A percentile compares a stretch with the other conserved stretches of the same genome.
Evolutionary conservation across 2,888 invertebrate species (phyloP).

Genomic region (Caenorhabditis sp.): DNA sequence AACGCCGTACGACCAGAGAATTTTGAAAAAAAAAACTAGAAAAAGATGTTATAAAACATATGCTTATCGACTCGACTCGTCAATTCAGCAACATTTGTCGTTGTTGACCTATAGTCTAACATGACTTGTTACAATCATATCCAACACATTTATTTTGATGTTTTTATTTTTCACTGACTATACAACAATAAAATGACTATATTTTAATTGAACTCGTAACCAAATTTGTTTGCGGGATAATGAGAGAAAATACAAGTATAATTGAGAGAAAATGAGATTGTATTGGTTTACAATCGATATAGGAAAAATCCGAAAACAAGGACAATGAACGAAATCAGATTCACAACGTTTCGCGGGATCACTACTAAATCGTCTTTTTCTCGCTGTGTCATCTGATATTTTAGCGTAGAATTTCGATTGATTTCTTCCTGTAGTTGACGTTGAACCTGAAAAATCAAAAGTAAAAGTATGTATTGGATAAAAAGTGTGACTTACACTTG

Average conservation of each 20-base stretch:
- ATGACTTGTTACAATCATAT: not conserved
- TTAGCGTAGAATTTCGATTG: slow-evolving; percentile 36
- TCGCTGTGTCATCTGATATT: slow-evolving; percentile 34
- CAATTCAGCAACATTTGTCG: slow-evolving; percentile 29
- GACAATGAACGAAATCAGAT: slow-evolving; percentile 35
- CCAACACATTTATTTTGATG: too few species aligned
- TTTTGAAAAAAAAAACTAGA: not conserved
- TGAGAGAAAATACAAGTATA: not conserved
- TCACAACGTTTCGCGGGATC: slow-evolving; percentile 35
- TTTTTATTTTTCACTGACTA: too few species aligned
- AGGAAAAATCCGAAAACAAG: slow-evolving; percentile 31
- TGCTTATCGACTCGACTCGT: slow-evolving; percentile 14
- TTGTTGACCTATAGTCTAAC: slow-evolving; percentile 39
- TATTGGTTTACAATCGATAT: slow-evolving; percentile 17
- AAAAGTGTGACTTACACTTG: slow-evolving; percentile 47
- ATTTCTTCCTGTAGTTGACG: slow-evolving; percentile 54
- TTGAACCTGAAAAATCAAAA: slow-evolving; percentile 48
- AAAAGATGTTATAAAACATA: slow-evolving; percentile 39
- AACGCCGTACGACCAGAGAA: too few species aligned
- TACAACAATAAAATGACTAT: not conserved
- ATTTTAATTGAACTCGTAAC: not conserved
- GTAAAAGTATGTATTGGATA: too few species aligned
- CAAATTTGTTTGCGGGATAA: not conserved
- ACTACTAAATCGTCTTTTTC: slow-evolving; percentile 41
- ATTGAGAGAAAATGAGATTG: not conserved